phyloP scores from a whole-genome alignment of 2,113 vertebrate species.

The Dendrocopos noguchii region DNA sequence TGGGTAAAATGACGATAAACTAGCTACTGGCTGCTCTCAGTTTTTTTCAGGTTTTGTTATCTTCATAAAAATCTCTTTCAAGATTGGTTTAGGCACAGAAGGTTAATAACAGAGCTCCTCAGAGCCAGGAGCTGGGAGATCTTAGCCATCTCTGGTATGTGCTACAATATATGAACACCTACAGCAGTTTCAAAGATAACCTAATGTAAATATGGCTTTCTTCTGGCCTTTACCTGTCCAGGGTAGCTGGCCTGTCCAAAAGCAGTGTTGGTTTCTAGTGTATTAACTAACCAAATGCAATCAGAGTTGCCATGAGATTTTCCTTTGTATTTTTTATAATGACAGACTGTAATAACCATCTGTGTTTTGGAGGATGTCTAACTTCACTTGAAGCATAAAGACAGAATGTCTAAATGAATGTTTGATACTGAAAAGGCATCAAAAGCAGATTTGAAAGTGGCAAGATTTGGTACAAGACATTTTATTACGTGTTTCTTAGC shows the following conservation, averaged over 20 bases:
- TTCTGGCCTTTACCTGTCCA: neutral
- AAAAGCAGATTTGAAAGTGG: neutral
- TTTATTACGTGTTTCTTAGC: neutral
- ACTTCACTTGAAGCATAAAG: neutral
- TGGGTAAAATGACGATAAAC: neutral
- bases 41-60: neutral
- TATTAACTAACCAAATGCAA: neutral
- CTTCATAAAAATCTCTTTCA: neutral
- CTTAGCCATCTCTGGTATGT: neutral
- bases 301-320: neutral
- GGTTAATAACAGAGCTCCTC: neutral
- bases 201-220: neutral
- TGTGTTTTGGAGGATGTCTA: constrained; percentile 21
- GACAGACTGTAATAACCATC: neutral
- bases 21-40: neutral
- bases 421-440: neutral
- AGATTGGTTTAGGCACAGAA: neutral
- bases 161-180: neutral
- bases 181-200: neutral
- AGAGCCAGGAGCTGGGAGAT: neutral
- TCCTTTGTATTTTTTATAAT: neutral
- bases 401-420: neutral
- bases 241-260: neutral
- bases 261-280: neutral
- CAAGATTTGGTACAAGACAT: neutral